Conservation (phyloP, 2,797 vertebrate species). For the Poecilia gillii region DNA sequence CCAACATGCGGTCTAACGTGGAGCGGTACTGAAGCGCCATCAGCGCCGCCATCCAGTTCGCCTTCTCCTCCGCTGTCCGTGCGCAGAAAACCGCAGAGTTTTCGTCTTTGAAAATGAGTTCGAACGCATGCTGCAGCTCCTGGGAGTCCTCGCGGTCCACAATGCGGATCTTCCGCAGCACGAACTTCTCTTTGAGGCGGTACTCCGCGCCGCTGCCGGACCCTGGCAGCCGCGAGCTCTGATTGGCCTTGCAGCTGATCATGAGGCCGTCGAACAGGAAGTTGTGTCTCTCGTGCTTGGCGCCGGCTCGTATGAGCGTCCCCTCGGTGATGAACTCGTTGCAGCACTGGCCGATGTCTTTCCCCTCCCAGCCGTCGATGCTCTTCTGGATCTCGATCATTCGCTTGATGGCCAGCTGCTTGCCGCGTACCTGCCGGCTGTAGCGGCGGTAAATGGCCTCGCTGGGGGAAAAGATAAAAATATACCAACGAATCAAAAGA, state of each 20-base stretch:
- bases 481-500: not conserved
- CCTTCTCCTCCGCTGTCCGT: conserved; percentile 92
- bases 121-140: conserved; percentile 89
- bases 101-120: conserved; percentile 92
- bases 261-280: conserved; percentile 98
- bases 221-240: conserved; percentile 92
- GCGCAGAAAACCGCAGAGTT: conserved; percentile 89
- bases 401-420: conserved; percentile 95
- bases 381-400: conserved; percentile 99
- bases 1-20: conserved; percentile 95
- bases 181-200: conserved; percentile 94
- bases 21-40: conserved; percentile 95
- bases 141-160: conserved; percentile 89
- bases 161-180: conserved; percentile 92
- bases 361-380: conserved; percentile 98
- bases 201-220: conserved; percentile 90
- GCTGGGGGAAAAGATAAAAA: conserved; percentile 64
- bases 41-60: conserved; percentile 94
- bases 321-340: conserved; percentile 98
- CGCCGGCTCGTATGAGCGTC: conserved; percentile 86
- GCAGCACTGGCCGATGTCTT: conserved; percentile 98
- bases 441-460: conserved; percentile 92
- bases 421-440: conserved; percentile 91
- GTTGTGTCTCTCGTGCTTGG: conserved; percentile 96
- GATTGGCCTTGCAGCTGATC: conserved; percentile 96